phyloP scores from a whole-genome alignment of 64 coral and sea anemone species.

The Trachythela sp. region DNA sequence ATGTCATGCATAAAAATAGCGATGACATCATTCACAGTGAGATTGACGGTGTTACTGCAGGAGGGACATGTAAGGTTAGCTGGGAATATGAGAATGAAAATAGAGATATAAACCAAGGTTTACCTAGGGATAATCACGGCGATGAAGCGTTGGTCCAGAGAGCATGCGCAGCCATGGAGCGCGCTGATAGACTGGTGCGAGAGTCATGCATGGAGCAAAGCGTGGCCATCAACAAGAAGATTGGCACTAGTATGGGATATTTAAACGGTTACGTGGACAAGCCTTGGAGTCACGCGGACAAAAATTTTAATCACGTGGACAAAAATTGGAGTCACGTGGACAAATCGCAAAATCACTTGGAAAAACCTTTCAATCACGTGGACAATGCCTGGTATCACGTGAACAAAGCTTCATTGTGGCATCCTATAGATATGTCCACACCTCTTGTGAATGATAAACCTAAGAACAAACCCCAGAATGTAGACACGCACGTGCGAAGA shows the following conservation, averaged over 20 bases:
- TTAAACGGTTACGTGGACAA: not conserved
- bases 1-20: not conserved
- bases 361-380: not conserved
- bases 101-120: not conserved
- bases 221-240: not conserved
- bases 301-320: not conserved
- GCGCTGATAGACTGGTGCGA: slow-evolving; percentile 6
- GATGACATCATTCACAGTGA: not conserved
- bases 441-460: not conserved
- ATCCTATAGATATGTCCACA: not conserved
- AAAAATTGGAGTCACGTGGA: not conserved
- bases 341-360: not conserved
- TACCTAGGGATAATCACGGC: not conserved
- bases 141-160: not conserved
- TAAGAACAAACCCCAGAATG: not conserved
- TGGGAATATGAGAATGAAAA: not conserved
- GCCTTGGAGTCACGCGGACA: not conserved
- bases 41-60: not conserved
- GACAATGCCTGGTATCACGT: not conserved
- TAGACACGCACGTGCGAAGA: too few relatives aligned
- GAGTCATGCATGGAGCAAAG: not conserved
- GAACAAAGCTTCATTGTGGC: not conserved
- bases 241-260: not conserved
- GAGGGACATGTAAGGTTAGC: not conserved
- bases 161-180: not conserved